These are phyloP conservation scores for Syngnathus acus DNA, from an alignment of 2,797 vertebrate species.

Conservation along the genomic window DNA sequence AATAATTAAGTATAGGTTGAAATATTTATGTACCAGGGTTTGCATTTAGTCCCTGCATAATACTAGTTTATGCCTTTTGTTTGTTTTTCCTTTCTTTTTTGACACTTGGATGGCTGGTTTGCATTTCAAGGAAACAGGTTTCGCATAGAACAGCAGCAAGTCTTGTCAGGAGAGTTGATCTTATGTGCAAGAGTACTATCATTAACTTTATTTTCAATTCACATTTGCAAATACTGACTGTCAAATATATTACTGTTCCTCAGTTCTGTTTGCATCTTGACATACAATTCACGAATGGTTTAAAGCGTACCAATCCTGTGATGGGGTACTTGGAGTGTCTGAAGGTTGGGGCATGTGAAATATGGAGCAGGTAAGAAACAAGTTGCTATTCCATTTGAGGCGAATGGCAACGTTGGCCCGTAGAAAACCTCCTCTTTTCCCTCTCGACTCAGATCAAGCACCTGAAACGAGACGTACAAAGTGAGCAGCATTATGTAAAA, in stretches of 20 bases:
- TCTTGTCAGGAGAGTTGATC: slow-evolving; percentile 5
- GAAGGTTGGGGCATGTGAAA: slow-evolving; percentile 90
- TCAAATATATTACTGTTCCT: slow-evolving; percentile 10
- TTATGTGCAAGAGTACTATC: not conserved
- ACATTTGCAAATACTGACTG: slow-evolving; percentile 11
- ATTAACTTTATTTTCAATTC: slow-evolving; percentile 10
- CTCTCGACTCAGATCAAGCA: slow-evolving; percentile 87
- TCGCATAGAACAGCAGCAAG: slow-evolving; percentile 4
- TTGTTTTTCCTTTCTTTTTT: not conserved
- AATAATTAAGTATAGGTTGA: slow-evolving; percentile 18
- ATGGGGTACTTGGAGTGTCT: slow-evolving; percentile 92
- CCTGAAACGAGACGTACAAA: slow-evolving; percentile 60
- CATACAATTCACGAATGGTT: slow-evolving; percentile 3
- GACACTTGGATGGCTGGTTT: slow-evolving; percentile 9
- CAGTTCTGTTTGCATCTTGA: slow-evolving; percentile 12
- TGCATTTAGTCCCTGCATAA: slow-evolving; percentile 9
- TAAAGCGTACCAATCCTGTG: slow-evolving; percentile 84
- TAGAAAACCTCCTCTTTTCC: slow-evolving; percentile 97
- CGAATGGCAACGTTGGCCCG: slow-evolving; percentile 89
- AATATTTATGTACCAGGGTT: slow-evolving; percentile 5
- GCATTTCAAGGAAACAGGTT: slow-evolving; percentile 26
- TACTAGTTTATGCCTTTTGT: slow-evolving; percentile 6
- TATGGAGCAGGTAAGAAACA: slow-evolving; percentile 93
- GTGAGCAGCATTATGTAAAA: too few species aligned
- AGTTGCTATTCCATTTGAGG: slow-evolving; percentile 90